These are phyloP conservation scores for Sturmia bella DNA, from an alignment of 2,888 invertebrate genomes.

Conservation along the genomic window DNA sequence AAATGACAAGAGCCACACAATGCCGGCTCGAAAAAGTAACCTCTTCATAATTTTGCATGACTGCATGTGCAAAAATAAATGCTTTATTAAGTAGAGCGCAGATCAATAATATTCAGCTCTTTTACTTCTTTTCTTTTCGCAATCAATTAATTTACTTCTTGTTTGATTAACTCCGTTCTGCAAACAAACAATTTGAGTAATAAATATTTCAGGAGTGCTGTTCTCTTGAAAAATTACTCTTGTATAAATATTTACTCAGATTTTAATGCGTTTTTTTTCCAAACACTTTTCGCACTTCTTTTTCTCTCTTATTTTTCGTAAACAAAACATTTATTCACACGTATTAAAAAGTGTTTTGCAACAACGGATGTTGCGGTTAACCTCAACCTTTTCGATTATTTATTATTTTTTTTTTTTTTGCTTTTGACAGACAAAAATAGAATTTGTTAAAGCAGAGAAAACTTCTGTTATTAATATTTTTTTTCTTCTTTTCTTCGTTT, in stretches of 20 bases:
- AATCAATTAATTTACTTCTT: no score
- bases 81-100: no score
- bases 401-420: constrained; percentile 27
- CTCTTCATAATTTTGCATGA: no score
- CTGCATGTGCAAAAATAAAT: not conserved
- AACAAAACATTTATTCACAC: constrained; percentile 43
- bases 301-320: not conserved
- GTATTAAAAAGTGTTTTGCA: constrained; percentile 52
- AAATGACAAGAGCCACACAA: no score
- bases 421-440: constrained; percentile 30
- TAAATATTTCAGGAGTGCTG: not conserved
- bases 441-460: constrained; percentile 4
- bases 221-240: not conserved
- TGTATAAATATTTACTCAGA: constrained; percentile 33
- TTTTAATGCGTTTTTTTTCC: constrained; percentile 9
- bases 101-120: no score
- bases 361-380: constrained; percentile 78
- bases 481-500: not conserved
- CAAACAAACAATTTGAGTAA: no score
- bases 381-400: constrained; percentile 81
- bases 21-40: no score
- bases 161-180: no score
- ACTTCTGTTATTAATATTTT: constrained; percentile 7
- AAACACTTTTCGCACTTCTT: not conserved
- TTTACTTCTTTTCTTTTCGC: no score